These are phyloP conservation scores for Dromius quadrimaculatus DNA, from an alignment of 2,888 invertebrate genomes.

Conservation along the genomic window DNA sequence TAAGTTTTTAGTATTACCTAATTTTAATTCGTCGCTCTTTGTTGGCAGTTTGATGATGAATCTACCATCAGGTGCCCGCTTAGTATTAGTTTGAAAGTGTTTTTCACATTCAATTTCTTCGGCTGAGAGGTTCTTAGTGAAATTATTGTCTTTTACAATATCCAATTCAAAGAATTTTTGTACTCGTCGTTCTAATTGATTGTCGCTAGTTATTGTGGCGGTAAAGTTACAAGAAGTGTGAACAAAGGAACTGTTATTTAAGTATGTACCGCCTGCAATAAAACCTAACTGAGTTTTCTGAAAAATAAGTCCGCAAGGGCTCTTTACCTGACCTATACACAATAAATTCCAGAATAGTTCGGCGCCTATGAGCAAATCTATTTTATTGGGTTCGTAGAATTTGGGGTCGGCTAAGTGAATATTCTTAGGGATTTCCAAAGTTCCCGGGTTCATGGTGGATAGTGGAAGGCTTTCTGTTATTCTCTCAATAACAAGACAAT, in stretches of 20 bases:
- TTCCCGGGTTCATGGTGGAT: neutral
- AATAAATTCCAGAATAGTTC: neutral
- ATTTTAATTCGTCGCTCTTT: too few species aligned
- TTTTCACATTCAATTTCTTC: too few species aligned
- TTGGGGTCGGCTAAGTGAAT: neutral
- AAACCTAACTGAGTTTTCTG: neutral
- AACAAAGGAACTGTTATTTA: conserved; percentile 14
- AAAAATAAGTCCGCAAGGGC: neutral
- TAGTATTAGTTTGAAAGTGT: too few species aligned
- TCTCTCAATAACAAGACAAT: neutral
- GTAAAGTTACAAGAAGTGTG: too few species aligned
- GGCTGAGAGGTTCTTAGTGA: too few species aligned
- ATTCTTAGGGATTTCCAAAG: conserved; percentile 2
- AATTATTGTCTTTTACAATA: too few species aligned
- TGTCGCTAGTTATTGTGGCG: too few species aligned
- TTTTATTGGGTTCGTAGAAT: neutral
- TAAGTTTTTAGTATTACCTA: too few species aligned
- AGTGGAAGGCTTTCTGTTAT: conserved; percentile 15
- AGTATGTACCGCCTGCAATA: neutral
- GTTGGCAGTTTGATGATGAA: too few species aligned
- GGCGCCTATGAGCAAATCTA: neutral
- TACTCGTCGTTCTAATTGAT: too few species aligned
- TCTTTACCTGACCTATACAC: neutral
- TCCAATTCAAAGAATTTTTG: too few species aligned
- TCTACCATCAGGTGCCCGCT: too few species aligned